Conservation (phyloP, 2,113 vertebrate genomes). For the Paradoxurus hermaphroditus region DNA sequence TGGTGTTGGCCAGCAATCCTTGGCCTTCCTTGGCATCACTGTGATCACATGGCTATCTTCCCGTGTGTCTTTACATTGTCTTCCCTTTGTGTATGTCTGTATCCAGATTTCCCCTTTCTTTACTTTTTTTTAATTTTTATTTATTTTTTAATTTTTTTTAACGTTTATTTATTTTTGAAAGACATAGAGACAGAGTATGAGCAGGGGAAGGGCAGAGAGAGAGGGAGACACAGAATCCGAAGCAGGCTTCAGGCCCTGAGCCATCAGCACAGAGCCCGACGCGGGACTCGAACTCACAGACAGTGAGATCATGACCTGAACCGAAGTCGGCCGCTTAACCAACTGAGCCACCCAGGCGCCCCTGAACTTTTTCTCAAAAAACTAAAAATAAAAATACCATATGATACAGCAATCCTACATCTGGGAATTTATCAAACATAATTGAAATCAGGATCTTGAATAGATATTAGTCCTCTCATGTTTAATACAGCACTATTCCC, state of each 20-base stretch:
- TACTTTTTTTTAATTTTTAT: too few relatives aligned
- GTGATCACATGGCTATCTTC: neutral
- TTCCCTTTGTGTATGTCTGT: neutral
- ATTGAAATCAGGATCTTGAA: neutral
- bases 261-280: too few relatives aligned
- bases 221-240: too few relatives aligned
- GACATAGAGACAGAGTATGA: too few relatives aligned
- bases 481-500: neutral
- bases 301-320: too few relatives aligned
- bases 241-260: too few relatives aligned
- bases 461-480: neutral
- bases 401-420: neutral
- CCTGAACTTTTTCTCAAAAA: neutral
- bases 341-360: too few relatives aligned
- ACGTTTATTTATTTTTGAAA: too few relatives aligned
- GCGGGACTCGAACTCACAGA: too few relatives aligned
- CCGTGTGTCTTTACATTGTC: neutral
- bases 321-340: too few relatives aligned
- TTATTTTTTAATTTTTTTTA: too few relatives aligned
- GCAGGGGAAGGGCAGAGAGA: too few relatives aligned
- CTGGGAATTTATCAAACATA: neutral
- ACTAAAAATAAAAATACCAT: neutral
- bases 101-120: neutral
- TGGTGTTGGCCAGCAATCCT: neutral
- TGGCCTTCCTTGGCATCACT: neutral